Conservation (phyloP, 1,140 invertebrate species). For the Chelonus insularis region DNA sequence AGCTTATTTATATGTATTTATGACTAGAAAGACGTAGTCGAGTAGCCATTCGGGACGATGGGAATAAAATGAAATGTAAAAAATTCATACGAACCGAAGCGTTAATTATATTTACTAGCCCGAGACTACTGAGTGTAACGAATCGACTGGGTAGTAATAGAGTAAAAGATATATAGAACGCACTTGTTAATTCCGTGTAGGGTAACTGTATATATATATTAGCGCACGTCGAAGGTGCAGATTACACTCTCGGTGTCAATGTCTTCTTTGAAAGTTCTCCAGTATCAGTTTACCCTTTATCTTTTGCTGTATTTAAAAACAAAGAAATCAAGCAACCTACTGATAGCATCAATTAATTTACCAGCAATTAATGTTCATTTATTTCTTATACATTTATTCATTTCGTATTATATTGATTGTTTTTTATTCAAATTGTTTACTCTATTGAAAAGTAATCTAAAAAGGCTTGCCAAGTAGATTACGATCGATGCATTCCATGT, state of each 20-base stretch:
- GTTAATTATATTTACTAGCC: constrained; percentile 27
- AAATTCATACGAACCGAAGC: constrained; percentile 17
- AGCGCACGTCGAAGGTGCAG: constrained; percentile 10
- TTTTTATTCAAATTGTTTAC: too few species aligned
- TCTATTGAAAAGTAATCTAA: neutral
- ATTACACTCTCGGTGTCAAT: neutral
- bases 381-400: too few species aligned
- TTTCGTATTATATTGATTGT: too few species aligned
- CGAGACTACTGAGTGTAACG: constrained; percentile 3
- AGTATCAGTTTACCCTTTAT: too few species aligned
- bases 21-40: neutral
- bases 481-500: constrained; percentile 21
- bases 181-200: constrained; percentile 23
- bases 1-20: too few species aligned
- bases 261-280: too few species aligned
- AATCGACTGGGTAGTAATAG: constrained; percentile 11
- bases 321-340: too few species aligned
- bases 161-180: constrained; percentile 20
- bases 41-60: constrained; percentile 12
- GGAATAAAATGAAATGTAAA: constrained; percentile 16
- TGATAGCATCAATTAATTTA: too few species aligned
- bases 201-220: constrained; percentile 28
- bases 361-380: too few species aligned
- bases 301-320: too few species aligned
- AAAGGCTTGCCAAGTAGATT: neutral